phyloP scores from a whole-genome alignment of 2,113 vertebrate genomes.

The Vireo altiloquus region DNA sequence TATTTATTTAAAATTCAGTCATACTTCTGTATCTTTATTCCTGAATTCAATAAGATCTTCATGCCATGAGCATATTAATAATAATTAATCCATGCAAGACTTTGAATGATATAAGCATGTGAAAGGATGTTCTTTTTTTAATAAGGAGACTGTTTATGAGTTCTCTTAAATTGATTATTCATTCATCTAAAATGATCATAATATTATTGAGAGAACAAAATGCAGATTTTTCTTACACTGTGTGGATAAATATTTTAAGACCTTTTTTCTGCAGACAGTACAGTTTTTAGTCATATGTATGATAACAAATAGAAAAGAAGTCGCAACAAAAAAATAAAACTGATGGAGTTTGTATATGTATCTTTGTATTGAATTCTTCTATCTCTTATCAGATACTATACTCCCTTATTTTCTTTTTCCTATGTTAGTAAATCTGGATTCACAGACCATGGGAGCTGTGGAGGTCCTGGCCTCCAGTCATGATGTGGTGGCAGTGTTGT shows the following conservation, averaged over 20 bases:
- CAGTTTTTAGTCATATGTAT: not conserved
- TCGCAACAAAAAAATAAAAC: not conserved
- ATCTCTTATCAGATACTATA: not conserved
- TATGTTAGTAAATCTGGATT: not conserved
- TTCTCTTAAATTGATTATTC: not conserved
- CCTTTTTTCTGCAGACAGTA: not conserved
- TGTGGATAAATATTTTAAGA: not conserved
- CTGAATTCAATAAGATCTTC: not conserved
- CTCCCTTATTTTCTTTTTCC: not conserved
- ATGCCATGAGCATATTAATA: not conserved
- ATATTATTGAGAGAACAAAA: not conserved
- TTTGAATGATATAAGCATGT: not conserved
- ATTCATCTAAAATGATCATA: not conserved
- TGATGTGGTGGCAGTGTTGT: not conserved
- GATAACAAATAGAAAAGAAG: not conserved
- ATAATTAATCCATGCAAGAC: not conserved
- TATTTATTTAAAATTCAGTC: conserved; percentile 32
- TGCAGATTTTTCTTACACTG: not conserved
- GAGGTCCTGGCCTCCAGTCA: not conserved
- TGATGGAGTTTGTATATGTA: not conserved
- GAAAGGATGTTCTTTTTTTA: not conserved
- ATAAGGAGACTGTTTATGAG: not conserved
- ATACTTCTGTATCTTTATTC: not conserved
- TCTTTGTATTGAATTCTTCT: not conserved
- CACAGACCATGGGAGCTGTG: not conserved